Percentiles rank a stretch among this genome's conserved stretches.
Conservation (phyloP, 2,797 vertebrate genomes). For the Acipenser ruthenus region DNA sequence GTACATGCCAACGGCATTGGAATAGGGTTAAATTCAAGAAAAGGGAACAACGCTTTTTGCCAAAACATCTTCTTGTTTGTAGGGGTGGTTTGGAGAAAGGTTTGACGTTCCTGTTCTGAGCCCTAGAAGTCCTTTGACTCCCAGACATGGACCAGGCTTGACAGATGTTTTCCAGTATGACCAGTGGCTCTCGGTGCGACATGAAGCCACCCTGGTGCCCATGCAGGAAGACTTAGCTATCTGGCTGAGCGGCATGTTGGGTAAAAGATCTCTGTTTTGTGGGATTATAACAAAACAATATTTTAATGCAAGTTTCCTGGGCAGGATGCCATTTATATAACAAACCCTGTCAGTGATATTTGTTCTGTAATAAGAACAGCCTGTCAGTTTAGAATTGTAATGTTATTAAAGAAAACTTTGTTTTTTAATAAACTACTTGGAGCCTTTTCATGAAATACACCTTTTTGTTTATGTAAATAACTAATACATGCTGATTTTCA, state of each 20-base stretch:
- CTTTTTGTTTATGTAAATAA: too few species aligned
- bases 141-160: conserved; percentile 82
- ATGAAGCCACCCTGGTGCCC: conserved; percentile 83
- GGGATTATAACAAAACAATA: neutral
- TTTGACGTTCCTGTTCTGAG: conserved; percentile 59
- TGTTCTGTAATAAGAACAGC: too few species aligned
- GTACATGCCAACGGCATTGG: neutral
- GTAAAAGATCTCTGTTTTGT: conserved; percentile 47
- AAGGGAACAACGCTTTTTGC: neutral
- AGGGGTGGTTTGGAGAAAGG: conserved; percentile 87
- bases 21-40: neutral
- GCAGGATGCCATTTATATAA: too few species aligned
- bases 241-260: conserved; percentile 84
- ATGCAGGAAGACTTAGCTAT: conserved; percentile 96
- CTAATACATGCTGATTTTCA: too few species aligned
- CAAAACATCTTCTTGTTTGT: conserved; percentile 13
- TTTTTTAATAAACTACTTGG: too few species aligned
- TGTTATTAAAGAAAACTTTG: too few species aligned
- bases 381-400: too few species aligned
- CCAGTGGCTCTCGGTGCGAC: conserved; percentile 88
- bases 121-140: conserved; percentile 67
- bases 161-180: conserved; percentile 86
- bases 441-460: too few species aligned
- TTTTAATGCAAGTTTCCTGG: too few species aligned
- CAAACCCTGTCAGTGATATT: too few species aligned